phyloP scores from a whole-genome alignment of 2,888 invertebrate species.

The Cantharis nigra region DNA sequence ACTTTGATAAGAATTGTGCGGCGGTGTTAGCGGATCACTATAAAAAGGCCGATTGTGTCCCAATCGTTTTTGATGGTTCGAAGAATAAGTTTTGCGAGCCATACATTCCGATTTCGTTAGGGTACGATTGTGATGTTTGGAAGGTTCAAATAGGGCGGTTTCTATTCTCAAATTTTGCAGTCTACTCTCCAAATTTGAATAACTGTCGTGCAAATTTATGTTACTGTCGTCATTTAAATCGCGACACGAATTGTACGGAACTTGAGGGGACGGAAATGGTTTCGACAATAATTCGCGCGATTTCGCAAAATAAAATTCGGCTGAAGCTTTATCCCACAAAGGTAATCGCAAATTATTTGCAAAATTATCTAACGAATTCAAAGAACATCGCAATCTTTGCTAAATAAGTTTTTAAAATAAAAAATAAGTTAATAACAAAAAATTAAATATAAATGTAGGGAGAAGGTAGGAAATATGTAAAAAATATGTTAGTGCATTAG shows the following conservation, averaged over 20 bases:
- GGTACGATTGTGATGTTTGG: slow-evolving; percentile 48
- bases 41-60: slow-evolving; percentile 43
- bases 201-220: slow-evolving; percentile 21
- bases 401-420: slow-evolving; percentile 32
- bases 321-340: slow-evolving; percentile 73
- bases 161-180: slow-evolving; percentile 48
- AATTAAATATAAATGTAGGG: slow-evolving; percentile 20
- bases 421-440: slow-evolving; percentile 6
- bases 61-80: slow-evolving; percentile 38
- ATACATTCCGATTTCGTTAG: slow-evolving; percentile 56
- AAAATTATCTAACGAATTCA: slow-evolving; percentile 59
- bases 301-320: slow-evolving; percentile 74
- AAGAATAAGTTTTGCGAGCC: slow-evolving; percentile 52
- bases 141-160: slow-evolving; percentile 40
- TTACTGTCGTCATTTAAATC: slow-evolving; percentile 43
- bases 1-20: slow-evolving; percentile 37
- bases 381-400: slow-evolving; percentile 58
- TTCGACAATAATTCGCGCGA: slow-evolving; percentile 70
- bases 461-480: background rate
- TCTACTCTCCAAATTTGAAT: slow-evolving; percentile 41
- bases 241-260: slow-evolving; percentile 50
- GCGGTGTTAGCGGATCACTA: slow-evolving; percentile 38
- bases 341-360: slow-evolving; percentile 62
- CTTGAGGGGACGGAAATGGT: slow-evolving; percentile 55
- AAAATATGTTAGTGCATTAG: background rate